phyloP scores from a whole-genome alignment of 1,140 invertebrate genomes.

The Bombus cullumanus region DNA sequence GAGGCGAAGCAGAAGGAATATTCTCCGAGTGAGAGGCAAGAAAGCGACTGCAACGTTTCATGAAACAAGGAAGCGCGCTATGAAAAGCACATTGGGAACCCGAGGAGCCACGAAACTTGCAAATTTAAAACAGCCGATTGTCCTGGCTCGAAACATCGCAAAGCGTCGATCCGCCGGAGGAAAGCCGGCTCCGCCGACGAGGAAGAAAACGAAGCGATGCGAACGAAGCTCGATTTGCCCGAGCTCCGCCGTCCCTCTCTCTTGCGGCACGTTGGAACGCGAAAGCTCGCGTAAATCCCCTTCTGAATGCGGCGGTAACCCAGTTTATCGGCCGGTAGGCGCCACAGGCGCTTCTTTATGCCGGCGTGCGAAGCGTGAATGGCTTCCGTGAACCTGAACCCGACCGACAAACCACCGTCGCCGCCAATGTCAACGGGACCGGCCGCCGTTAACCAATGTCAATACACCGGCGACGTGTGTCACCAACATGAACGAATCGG shows the following conservation, averaged over 20 bases:
- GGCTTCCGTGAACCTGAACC: slow-evolving; percentile 55
- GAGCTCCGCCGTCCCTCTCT: neutral
- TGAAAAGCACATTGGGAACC: accelerated
- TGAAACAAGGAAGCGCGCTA: no score
- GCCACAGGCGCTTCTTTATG: slow-evolving; percentile 48
- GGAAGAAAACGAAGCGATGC: neutral
- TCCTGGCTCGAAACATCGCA: no score
- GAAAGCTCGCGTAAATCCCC: slow-evolving; percentile 35
- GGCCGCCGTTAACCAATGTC: slow-evolving; percentile 45
- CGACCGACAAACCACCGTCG: slow-evolving; percentile 44
- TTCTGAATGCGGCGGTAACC: slow-evolving; percentile 36
- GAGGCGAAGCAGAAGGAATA: no score
- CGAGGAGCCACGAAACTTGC: no score
- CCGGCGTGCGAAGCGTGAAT: slow-evolving; percentile 50
- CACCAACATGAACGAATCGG: slow-evolving; percentile 38
- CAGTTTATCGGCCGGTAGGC: slow-evolving; percentile 47
- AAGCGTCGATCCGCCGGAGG: neutral
- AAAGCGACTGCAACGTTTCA: no score
- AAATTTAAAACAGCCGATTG: no score
- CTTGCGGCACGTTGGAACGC: neutral
- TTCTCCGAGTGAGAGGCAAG: no score
- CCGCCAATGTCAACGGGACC: slow-evolving; percentile 51
- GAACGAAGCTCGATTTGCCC: neutral
- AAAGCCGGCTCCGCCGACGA: neutral
- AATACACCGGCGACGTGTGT: slow-evolving; percentile 26